Conservation (phyloP, 1,140 invertebrate genomes). For the Papilio xuthus region DNA sequence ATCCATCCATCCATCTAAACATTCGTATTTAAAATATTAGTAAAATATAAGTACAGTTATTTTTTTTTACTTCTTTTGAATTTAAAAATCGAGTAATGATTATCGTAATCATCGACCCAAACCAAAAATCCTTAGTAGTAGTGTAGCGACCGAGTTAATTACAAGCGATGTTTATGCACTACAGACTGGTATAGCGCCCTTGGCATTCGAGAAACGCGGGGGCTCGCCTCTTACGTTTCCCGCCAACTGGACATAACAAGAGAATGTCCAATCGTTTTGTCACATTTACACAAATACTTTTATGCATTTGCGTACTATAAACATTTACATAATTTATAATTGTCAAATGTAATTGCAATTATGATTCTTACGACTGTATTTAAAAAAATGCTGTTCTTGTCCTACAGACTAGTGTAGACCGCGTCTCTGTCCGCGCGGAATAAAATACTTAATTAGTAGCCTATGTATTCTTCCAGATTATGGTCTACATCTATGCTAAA, state of each 20-base stretch:
- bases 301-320: background rate
- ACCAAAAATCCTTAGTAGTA: background rate
- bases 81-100: too few relatives aligned
- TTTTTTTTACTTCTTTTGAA: too few relatives aligned
- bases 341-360: background rate
- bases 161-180: constrained; percentile 44
- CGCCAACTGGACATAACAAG: constrained; percentile 26
- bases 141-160: constrained; percentile 41
- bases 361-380: background rate
- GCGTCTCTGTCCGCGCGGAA: too few relatives aligned
- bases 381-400: too few relatives aligned
- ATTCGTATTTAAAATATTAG: too few relatives aligned
- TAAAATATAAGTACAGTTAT: too few relatives aligned
- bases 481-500: too few relatives aligned
- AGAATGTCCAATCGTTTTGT: constrained; percentile 11
- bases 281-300: background rate
- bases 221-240: constrained; percentile 47
- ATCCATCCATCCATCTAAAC: too few relatives aligned
- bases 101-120: too few relatives aligned
- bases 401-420: too few relatives aligned
- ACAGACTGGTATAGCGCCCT: constrained; percentile 44
- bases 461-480: too few relatives aligned
- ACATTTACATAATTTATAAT: background rate
- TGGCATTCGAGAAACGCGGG: constrained; percentile 53
- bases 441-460: too few relatives aligned